Base-by-base conservation (phyloP, 2,113 vertebrate species). In the Gavia stellata region DNA sequence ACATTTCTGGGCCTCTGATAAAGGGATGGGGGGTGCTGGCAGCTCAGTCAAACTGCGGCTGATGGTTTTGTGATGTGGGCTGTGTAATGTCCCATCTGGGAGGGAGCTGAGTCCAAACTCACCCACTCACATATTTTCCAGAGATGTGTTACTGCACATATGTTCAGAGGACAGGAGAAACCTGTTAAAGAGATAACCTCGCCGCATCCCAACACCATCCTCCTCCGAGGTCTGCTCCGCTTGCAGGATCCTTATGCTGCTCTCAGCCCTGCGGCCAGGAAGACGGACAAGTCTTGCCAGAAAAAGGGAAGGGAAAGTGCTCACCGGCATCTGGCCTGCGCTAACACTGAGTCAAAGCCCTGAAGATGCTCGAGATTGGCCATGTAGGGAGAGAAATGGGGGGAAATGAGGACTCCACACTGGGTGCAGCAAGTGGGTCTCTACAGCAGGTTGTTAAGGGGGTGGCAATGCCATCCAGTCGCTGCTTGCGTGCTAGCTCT, bases 41-140 rank as follows among this genome's bases (percentile, higher is more conserved):
- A 93, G 90, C 77, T 87, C 96, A 44, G 74, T 89, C 94, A 81
- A 81, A 70, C 86, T 3, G 3, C 1, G 6, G 65, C 72, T 88
- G 91, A 94, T 65, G 94, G 52, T 36, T 95, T 88, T 95, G 93
- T 93, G 97, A 94, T 93, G 93, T 91, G 95, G 88, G 90, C 90
- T 93, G 91, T 83, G 91, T 75, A 85, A 96, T 40, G 83, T 89
- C 92, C 91, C 92, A 92, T 85, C 96, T 97, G 97, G 92, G 94
- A 95, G 66, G 6, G 92, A 94, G 82, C 18, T 1, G 70, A 58
- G 63, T 82, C 96, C 97, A 97, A 96, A 72, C 90, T 94, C 94
- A 86, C 94, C 96, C 95, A 95, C 97, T 97, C 94, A 92, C 84
- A 95, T 89, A 90, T 93, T 96, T 96, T 94, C 89, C 85, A 67